A percentile compares a stretch with the other conserved stretches of the same genome.
Conservation (phyloP, 2,888 invertebrate genomes). For the Apocheima hispidaria region DNA sequence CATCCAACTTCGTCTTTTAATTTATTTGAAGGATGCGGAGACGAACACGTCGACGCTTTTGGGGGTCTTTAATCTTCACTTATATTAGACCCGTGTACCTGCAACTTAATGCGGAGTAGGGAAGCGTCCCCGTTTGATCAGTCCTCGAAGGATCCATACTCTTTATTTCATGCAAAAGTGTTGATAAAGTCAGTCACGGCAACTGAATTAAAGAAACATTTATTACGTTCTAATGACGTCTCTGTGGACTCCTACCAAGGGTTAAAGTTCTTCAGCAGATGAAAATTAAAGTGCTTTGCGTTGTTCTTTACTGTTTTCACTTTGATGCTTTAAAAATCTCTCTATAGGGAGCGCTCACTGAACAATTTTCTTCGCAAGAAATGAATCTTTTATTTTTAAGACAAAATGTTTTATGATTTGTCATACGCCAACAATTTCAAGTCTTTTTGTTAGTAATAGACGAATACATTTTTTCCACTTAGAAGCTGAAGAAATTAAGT, state of each 20-base stretch:
- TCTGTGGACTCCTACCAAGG: conserved; percentile 14
- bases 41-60: conserved; percentile 61
- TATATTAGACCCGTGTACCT: conserved; percentile 55
- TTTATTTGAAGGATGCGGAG: conserved; percentile 65
- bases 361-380: conserved; percentile 9
- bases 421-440: conserved; percentile 15
- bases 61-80: conserved; percentile 64
- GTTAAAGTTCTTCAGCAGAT: conserved; percentile 27
- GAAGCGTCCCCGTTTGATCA: conserved; percentile 23
- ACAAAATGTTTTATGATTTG: conserved; percentile 16
- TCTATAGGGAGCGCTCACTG: conserved; percentile 11
- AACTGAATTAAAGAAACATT: conserved; percentile 32
- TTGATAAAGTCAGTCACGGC: conserved; percentile 24
- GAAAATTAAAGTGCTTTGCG: conserved; percentile 25
- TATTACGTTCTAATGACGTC: conserved; percentile 24
- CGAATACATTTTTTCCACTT: conserved; percentile 23
- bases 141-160: conserved; percentile 17
- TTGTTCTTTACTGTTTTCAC: conserved; percentile 29
- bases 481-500: conserved; percentile 24
- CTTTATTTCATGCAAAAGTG: conserved; percentile 23
- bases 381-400: conserved; percentile 7
- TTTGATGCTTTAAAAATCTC: conserved; percentile 23
- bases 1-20: conserved; percentile 62
- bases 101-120: conserved; percentile 35
- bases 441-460: conserved; percentile 2